Conservation (phyloP, 1,140 invertebrate genomes). For the Yoshiicerus persimilis region DNA sequence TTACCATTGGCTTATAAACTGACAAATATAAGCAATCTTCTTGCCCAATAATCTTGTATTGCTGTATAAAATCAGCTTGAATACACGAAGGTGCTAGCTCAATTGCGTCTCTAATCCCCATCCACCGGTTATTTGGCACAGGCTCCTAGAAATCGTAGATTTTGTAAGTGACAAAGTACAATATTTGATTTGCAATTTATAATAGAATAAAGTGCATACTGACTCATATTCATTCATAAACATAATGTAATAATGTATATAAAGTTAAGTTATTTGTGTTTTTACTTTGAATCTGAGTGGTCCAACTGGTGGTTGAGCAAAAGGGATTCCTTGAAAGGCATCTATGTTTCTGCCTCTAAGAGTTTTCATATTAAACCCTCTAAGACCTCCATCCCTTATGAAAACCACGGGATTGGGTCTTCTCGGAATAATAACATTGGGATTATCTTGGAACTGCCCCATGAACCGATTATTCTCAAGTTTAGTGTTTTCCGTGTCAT, state of each 20-base stretch:
- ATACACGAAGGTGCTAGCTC: constrained; percentile 38
- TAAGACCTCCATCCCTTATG: constrained; percentile 30
- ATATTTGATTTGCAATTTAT: too few species aligned
- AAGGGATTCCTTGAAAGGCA: constrained; percentile 46
- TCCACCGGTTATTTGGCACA: constrained; percentile 40
- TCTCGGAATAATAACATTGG: neutral
- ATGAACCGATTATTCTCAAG: neutral
- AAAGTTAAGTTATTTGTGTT: neutral
- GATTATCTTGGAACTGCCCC: neutral
- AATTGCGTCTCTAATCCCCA: constrained; percentile 41
- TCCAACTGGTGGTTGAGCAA: constrained; percentile 41
- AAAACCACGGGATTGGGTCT: constrained; percentile 33
- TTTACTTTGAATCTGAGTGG: constrained; percentile 33
- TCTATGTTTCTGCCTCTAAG: constrained; percentile 20
- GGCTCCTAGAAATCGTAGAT: constrained; percentile 29
- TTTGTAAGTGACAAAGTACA: neutral
- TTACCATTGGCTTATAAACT: constrained; percentile 40
- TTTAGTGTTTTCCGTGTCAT: neutral
- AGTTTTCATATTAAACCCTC: constrained; percentile 44
- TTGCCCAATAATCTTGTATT: constrained; percentile 39
- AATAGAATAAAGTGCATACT: too few species aligned
- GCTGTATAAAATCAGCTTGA: constrained; percentile 44
- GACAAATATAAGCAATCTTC: constrained; percentile 46
- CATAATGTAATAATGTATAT: neutral
- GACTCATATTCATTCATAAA: too few species aligned